Evolutionary conservation across 2,888 invertebrate species (phyloP).

Genomic region (Phyllotreta cruciferae): DNA sequence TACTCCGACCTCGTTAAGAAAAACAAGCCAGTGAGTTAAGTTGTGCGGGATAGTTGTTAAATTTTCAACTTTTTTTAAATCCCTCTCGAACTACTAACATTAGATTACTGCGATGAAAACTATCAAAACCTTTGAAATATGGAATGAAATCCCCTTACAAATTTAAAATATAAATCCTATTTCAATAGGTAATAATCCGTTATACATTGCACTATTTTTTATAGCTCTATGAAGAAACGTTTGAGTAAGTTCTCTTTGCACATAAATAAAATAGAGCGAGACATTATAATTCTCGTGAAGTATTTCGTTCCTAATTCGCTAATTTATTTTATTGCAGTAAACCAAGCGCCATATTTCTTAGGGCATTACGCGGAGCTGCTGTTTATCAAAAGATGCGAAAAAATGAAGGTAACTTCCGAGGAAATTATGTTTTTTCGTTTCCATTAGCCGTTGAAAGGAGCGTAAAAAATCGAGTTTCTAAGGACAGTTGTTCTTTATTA

Average conservation of each 20-base stretch:
- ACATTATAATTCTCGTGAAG: slow-evolving; percentile 29
- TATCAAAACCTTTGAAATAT: slow-evolving; percentile 4
- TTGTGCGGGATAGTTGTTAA: slow-evolving; percentile 2
- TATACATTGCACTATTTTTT: neutral
- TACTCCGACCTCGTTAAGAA: slow-evolving; percentile 9
- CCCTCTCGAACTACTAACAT: too few relatives aligned
- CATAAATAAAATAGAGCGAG: slow-evolving; percentile 31
- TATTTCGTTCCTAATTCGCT: slow-evolving; percentile 43
- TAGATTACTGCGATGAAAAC: slow-evolving; percentile 2
- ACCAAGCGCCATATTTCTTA: slow-evolving; percentile 38
- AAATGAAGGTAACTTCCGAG: slow-evolving; percentile 11
- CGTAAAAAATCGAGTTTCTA: too few relatives aligned
- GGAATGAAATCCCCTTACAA: neutral
- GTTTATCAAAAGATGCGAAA: slow-evolving; percentile 25
- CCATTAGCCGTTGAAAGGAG: neutral
- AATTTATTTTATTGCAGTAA: slow-evolving; percentile 48
- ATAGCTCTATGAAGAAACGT: neutral
- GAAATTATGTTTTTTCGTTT: slow-evolving; percentile 9
- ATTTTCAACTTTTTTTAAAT: slow-evolving; percentile 6
- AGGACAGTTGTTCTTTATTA: too few relatives aligned
- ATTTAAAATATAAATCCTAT: neutral
- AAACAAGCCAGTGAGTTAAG: slow-evolving; percentile 1
- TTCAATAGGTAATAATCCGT: neutral
- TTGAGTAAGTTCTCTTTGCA: slow-evolving; percentile 10
- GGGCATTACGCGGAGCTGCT: slow-evolving; percentile 34